Evolutionary conservation across 2,797 vertebrate genomes (phyloP), one percentile per base, ranked within the genome.

Genomic region (Clarias laeviceps): DNA sequence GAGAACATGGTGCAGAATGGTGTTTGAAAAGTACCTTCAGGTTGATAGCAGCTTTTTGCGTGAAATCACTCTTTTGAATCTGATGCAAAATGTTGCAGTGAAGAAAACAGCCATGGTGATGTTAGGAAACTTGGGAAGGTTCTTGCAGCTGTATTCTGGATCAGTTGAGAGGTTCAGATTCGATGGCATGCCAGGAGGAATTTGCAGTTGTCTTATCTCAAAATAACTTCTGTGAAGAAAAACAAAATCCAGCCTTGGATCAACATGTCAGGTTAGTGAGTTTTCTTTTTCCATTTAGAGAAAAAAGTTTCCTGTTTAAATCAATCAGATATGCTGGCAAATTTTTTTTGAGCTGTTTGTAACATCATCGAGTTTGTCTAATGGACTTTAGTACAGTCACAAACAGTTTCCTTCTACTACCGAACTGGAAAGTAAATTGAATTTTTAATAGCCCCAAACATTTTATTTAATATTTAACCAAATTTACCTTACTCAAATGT

Each of bases 381-480:
- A 62, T 72, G 57, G 56, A 5, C 66, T 80, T 27, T 32, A 29
- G 54, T 64, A 80, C 37, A 61, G 45, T 62, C 56, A 50, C 40
- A 15, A 80, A 73, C 66, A 54, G 59, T 73, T 73, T 72, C 69
- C 45, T 8, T 32, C 37, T 50, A 80, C 34, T 50, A 68, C 54
- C 45, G 34, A 68, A 80, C 76, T 70, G 56, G 56, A 84, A 78
- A 27, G 32, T 37, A 84, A 57, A 68, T 57, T 59, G 34, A 70
- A 45, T 32, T 68, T 34, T 68, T 45, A 69, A 61, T 64, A 64
- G 7, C 20, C 22, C 8, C 7, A 20, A 73, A 61, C 45, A 72
- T 72, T 64, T 80, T 7, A 72, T 85, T 56, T 62, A 65, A 61
- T 32, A 59, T 54, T 80, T 80, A 85, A 80, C 61, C n/a, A n/a